Evolutionary conservation across 2,888 invertebrate species (phyloP), one percentile per base, ranked within the genome.

Genomic region (Deroplatys truncata): DNA sequence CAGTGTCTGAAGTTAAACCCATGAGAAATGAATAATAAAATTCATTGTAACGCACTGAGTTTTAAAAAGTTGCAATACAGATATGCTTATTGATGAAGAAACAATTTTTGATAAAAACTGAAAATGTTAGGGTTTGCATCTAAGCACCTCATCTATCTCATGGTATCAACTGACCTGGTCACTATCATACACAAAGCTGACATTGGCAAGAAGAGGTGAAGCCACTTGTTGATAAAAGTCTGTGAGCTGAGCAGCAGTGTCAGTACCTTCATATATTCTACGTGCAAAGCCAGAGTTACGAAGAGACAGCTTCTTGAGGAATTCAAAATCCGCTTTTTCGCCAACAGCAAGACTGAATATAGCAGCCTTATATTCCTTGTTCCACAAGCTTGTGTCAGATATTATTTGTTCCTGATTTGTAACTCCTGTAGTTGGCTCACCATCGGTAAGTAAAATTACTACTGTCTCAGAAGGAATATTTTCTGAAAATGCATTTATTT

Each of bases 291-390:
- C 97, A 56, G 94, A 94, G 93, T 96, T 96, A 90, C 95, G 95
- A 29, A 95, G 93, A 0, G 96, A 95, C 85, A 97, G 92, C 92
- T 95, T 95, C 92, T 96, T 95, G 29, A 97, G 93, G 92, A 97
- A 96, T 43, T 94, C 93, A 91, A 95, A 95, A 92, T 97, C 96
- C 0, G 96, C 96, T 89, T 95, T 96, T 90, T 95, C 94, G 2
- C 97, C 97, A 92, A 97, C 96, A 28, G 96, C 96, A 84, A 97
- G 94, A 0, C 95, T 95, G 92, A 95, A 96, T 89, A 97, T 95
- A 8, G 96, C 93, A 31, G 94, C 94, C 91, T 94, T 25, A 16
- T 43, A 25, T 28, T 43, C 85, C 9, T 35, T 83, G 92, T 95
- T 95, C 91, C 94, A 93, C 92, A 95, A 94, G 0, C 94, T 93